These are phyloP conservation scores for Limnothrissa miodon DNA, from an alignment of 2,113 vertebrate genomes.

Conservation along the genomic window DNA sequence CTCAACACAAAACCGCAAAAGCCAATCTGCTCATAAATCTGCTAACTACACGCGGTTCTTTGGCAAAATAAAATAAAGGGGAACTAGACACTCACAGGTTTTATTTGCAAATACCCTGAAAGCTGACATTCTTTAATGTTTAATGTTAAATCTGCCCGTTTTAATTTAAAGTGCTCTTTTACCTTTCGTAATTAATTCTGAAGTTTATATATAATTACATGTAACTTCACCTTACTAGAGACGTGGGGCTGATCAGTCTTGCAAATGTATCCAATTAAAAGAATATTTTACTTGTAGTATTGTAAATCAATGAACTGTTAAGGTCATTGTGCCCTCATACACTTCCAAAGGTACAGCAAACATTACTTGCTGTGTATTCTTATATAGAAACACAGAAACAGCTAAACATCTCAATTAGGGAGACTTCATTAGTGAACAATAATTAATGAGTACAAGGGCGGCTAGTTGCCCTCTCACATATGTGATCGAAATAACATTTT, in stretches of 20 bases:
- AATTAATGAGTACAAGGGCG: not conserved
- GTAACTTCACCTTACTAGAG: not conserved
- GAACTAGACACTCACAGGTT: constrained; percentile 9
- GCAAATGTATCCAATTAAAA: not conserved
- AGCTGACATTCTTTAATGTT: not conserved
- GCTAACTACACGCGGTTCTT: constrained; percentile 28
- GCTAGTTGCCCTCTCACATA: not conserved
- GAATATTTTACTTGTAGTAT: not conserved
- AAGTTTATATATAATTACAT: not conserved
- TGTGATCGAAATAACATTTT: not conserved
- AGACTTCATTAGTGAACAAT: not conserved
- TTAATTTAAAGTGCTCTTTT: not conserved
- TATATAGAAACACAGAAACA: not conserved
- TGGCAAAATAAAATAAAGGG: constrained; percentile 41
- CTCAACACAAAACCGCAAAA: constrained; percentile 50
- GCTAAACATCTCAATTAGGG: not conserved
- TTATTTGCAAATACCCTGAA: not conserved
- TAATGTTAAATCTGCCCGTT: not conserved
- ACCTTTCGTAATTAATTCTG: not conserved
- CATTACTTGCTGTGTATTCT: not conserved
- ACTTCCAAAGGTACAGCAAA: too few species aligned
- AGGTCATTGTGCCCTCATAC: not conserved
- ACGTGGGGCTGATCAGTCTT: not conserved
- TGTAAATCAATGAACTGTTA: not conserved
- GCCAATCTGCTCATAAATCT: constrained; percentile 51